Conservation (phyloP, 2,888 invertebrate species). For the Bhutanitis thaidina region DNA sequence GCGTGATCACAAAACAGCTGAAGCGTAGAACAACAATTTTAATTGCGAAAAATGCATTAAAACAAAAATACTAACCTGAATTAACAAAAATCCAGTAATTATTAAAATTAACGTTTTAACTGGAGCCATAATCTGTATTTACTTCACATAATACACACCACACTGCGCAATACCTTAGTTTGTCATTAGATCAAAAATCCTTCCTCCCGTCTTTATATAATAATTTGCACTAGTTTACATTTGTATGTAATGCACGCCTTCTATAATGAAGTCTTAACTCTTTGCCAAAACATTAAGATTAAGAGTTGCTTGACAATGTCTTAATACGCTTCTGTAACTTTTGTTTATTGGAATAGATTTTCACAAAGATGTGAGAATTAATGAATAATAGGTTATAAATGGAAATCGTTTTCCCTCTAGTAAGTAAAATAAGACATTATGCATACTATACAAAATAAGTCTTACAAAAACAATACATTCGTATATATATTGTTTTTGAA, state of each 20-base stretch:
- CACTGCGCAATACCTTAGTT: background rate
- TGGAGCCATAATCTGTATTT: background rate
- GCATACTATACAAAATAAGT: too few relatives aligned
- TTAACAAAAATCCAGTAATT: background rate
- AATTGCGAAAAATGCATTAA: too few relatives aligned
- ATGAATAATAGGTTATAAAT: background rate
- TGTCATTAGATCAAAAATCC: background rate
- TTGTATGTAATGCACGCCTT: background rate
- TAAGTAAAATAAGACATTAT: background rate
- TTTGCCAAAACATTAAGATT: too few relatives aligned
- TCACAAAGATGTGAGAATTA: constrained; percentile 7
- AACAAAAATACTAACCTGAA: constrained; percentile 3
- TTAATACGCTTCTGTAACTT: too few relatives aligned
- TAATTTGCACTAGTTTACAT: background rate
- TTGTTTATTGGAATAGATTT: background rate
- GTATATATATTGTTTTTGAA: too few relatives aligned
- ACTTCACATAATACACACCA: background rate
- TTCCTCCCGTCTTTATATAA: constrained; percentile 4
- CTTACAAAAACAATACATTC: too few relatives aligned
- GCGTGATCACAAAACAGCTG: too few relatives aligned
- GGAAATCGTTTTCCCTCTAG: background rate
- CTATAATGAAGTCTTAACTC: too few relatives aligned
- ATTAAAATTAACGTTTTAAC: background rate
- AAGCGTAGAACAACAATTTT: too few relatives aligned
- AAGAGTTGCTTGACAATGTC: too few relatives aligned